phyloP scores from a whole-genome alignment of 2,113 vertebrate genomes.

The Ibidorhyncha struthersii region DNA sequence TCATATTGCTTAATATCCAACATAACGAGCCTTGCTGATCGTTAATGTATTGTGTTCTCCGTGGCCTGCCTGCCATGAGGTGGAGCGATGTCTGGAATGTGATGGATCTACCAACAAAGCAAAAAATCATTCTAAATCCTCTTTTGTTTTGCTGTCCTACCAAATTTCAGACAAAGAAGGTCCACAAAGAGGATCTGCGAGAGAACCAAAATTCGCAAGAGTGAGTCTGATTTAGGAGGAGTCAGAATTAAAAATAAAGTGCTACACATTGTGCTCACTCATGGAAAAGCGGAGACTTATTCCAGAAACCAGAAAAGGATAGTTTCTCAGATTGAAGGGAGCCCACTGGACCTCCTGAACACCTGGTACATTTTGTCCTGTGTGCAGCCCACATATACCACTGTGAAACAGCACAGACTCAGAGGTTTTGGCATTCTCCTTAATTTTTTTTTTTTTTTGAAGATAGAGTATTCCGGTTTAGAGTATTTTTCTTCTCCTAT shows the following conservation, averaged over 20 bases:
- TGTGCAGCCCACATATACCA: not conserved
- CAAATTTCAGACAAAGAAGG: not conserved
- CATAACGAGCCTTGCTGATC: not conserved
- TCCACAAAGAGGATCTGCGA: not conserved
- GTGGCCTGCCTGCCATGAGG: not conserved
- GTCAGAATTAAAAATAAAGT: slow-evolving; percentile 31
- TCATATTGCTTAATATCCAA: not conserved
- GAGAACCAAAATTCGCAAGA: not conserved
- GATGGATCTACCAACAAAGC: slow-evolving; percentile 2
- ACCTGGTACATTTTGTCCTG: not conserved
- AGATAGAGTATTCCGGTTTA: not conserved
- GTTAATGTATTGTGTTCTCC: not conserved
- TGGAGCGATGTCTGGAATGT: not conserved
- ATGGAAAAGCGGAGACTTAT: not conserved
- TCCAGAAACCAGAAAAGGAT: not conserved
- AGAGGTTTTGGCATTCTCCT: not conserved
- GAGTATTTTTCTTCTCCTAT: not conserved
- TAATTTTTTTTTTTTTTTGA: not conserved
- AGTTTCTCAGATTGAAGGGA: not conserved
- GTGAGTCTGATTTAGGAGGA: not conserved
- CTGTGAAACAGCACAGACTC: not conserved
- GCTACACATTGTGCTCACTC: not conserved
- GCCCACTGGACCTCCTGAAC: not conserved
- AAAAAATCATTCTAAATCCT: slow-evolving; percentile 12
- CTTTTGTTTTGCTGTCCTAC: not conserved